These are phyloP conservation scores for Hoplostethus mediterraneus DNA, from an alignment of 2,797 vertebrate genomes.

Conservation along the genomic window DNA sequence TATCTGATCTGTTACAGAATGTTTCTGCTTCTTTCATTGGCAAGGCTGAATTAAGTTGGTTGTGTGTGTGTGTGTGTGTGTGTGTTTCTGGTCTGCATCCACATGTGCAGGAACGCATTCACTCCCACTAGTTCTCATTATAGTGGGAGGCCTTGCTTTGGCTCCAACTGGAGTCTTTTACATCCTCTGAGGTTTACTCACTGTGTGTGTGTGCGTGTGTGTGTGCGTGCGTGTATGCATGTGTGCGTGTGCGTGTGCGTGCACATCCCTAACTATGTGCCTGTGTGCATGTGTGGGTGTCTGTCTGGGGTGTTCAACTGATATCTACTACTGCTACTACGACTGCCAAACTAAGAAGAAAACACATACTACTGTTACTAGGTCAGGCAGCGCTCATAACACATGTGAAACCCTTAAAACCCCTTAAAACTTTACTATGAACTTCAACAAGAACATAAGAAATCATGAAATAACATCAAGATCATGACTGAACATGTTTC, in stretches of 20 bases:
- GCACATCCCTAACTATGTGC: not conserved
- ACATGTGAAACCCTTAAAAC: slow-evolving; percentile 22
- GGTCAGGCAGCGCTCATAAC: slow-evolving; percentile 11
- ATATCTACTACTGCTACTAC: not conserved
- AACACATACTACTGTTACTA: slow-evolving; percentile 10
- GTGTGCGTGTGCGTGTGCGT: slow-evolving; percentile 1
- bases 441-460: slow-evolving; percentile 9
- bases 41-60: slow-evolving; percentile 2
- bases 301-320: not conserved
- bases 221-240: slow-evolving; percentile 5
- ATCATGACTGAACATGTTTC: not conserved
- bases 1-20: slow-evolving; percentile 49
- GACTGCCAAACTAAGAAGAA: slow-evolving; percentile 19
- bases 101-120: not conserved
- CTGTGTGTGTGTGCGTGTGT: slow-evolving; percentile 17
- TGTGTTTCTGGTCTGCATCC: slow-evolving; percentile 2
- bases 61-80: slow-evolving; percentile 28
- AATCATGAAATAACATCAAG: not conserved
- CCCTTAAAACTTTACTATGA: not conserved
- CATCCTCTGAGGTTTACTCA: slow-evolving; percentile 6
- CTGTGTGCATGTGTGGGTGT: slow-evolving; percentile 6
- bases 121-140: slow-evolving; percentile 8
- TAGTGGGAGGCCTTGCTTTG: slow-evolving; percentile 1
- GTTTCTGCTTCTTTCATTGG: slow-evolving; percentile 14
- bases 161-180: slow-evolving; percentile 11